A percentile compares a stretch with the other conserved stretches of the same genome.
Conservation (phyloP, 2,113 vertebrate genomes). For the Gallinago media region DNA sequence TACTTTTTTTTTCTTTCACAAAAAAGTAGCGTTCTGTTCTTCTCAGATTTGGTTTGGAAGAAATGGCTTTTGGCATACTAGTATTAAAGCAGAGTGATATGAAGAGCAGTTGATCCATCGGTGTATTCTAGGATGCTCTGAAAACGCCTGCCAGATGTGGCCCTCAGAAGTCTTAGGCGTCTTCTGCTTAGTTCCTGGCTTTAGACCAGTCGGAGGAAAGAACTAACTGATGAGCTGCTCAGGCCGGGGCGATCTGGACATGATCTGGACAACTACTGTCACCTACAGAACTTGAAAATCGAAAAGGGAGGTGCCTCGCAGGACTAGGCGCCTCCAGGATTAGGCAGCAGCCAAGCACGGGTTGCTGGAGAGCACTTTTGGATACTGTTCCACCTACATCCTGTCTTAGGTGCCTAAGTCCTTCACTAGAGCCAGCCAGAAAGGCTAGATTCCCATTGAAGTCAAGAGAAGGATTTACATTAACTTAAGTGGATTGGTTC, state of each 20-base stretch:
- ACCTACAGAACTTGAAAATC: slow-evolving; percentile 50
- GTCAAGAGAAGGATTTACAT: slow-evolving; percentile 52
- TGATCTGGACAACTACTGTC: slow-evolving; percentile 50
- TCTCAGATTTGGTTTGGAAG: background rate
- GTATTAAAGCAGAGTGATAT: slow-evolving; percentile 20
- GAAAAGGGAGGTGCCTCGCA: slow-evolving; percentile 41
- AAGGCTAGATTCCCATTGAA: slow-evolving; percentile 47
- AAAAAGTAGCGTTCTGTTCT: background rate
- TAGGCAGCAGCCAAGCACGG: slow-evolving; percentile 43
- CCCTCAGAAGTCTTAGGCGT: background rate
- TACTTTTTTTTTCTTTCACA: background rate
- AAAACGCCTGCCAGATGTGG: slow-evolving; percentile 54
- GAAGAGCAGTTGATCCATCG: slow-evolving; percentile 21
- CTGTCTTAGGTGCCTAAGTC: slow-evolving; percentile 63
- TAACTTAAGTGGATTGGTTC: slow-evolving; percentile 53
- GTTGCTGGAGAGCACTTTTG: slow-evolving; percentile 56
- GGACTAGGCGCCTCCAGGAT: slow-evolving; percentile 65
- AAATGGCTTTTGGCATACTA: background rate
- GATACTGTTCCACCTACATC: slow-evolving; percentile 57
- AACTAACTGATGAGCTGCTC: slow-evolving; percentile 42
- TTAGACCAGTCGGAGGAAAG: slow-evolving; percentile 10
- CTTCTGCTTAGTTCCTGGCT: slow-evolving; percentile 40
- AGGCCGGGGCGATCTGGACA: slow-evolving; percentile 27
- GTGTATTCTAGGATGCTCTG: background rate
- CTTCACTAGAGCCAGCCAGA: slow-evolving; percentile 52